Percentiles rank a stretch among this genome's conserved stretches.
Evolutionary conservation across 2,113 vertebrate species (phyloP).

Genomic region (Myotis brandtii): DNA sequence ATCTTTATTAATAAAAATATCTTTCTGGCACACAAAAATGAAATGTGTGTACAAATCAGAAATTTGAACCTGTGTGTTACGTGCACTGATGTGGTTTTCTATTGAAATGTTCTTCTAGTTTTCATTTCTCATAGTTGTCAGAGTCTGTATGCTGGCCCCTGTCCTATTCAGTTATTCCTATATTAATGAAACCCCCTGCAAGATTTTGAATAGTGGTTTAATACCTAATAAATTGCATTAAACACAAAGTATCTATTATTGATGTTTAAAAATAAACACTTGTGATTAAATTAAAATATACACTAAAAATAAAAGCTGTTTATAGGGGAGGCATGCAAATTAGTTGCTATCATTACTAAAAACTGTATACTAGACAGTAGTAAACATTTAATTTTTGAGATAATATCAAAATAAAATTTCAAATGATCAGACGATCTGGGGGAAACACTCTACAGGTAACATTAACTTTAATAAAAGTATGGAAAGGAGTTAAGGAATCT

Average conservation of each 20-base stretch:
- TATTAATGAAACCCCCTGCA: conserved; percentile 26
- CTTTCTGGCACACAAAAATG: neutral
- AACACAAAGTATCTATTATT: conserved; percentile 22
- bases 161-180: neutral
- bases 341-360: conserved; percentile 25
- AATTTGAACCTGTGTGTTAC: neutral
- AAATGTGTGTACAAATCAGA: neutral
- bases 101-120: neutral
- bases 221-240: conserved; percentile 43
- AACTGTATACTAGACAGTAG: neutral
- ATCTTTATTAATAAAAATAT: neutral
- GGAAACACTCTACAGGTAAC: neutral
- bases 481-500: neutral
- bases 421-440: neutral
- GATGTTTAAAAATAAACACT: conserved; percentile 34
- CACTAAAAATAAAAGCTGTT: conserved; percentile 36
- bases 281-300: conserved; percentile 38
- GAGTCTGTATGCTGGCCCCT: neutral
- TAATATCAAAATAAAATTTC: conserved; percentile 37
- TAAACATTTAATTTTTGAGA: conserved; percentile 45
- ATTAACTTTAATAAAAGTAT: neutral
- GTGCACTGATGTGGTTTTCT: neutral
- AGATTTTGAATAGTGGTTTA: conserved; percentile 43
- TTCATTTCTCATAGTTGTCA: neutral
- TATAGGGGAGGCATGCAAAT: neutral